Evolutionary conservation across 35 echinoderm and acorn worm species (phyloP), one percentile per base, ranked within the genome.

Genomic region (Apostichopus californicus): DNA sequence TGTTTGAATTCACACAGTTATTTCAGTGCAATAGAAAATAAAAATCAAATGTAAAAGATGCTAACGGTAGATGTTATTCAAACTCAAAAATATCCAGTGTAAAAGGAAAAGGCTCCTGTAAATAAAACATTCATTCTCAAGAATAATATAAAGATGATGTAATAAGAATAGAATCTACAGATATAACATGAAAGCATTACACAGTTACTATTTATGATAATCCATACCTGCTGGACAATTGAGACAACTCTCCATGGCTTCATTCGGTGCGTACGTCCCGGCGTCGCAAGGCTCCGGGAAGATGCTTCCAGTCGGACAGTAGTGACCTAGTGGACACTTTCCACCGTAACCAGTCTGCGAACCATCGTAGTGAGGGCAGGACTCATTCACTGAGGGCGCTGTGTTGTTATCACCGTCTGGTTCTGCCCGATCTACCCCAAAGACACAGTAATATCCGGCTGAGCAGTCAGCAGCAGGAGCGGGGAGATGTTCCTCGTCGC

Each of bases 361-460:
- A 5, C 88, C 95, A 86, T 98, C 97, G 61, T 82, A 96, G 77
- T 98, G 95, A 12, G 95, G 86, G 73, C 97, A 98, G 9, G 95
- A 94, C 55, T 90, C 87, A 77, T 97, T 97, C 58, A 55, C 24
- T 12, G 87, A 59, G 5, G 94, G 86, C 9, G 73, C 77, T 15
- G 97, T 93, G 54, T 58, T 77, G 78, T 96, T 98, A 65, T 98
- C 87, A 6, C 97, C 97, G 80, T 98, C 95, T 18, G 97, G 97
- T 68, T 96, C 59, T 6, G 93, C 55, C 5, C 97, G 93, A 79
- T 96, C 97, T 21, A 98, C 87, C 5, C 95, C 97, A 77, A 89
- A 98, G 10, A 96, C 95, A 88, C 97, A 98, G 88, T 94, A 96
- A 72, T 94, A 90, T 3, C 95, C 97, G 9, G 90, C 79, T n/a